Evolutionary conservation across 2,113 vertebrate species (phyloP), one percentile per base, ranked within the genome.

Genomic region (Phrynosoma blainvillii): DNA sequence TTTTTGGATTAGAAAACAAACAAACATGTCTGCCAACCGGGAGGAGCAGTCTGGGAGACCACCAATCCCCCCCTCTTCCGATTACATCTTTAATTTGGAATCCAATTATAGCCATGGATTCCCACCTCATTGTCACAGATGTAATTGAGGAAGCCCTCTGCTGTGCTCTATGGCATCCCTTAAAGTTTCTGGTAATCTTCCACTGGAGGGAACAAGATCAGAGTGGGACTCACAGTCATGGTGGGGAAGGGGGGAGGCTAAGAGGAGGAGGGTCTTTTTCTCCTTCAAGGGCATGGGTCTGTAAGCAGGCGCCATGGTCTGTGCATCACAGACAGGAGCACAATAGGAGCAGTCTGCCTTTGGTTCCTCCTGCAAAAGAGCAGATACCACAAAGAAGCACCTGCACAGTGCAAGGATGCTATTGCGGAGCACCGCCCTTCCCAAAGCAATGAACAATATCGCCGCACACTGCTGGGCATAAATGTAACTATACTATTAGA

Each of bases 371-470:
- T 86, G 23, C 74, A 89, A 92, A 92, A 93, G 77, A 84, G 8
- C 16, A 62, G 91, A 88, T 84, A 85, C 5, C 77, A 2, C 1
- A 87, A 87, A 78, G 92, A 84, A 86, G 92, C 94, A 95, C 87
- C 95, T 96, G 96, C 95, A 93, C 94, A 94, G 94, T 23, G 5
- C 91, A 80, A 71, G 89, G 94, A 80, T 89, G 54, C 87, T 90
- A 89, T 93, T 90, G 25, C 91, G 94, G 93, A 83, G 94, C 83
- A 89, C 79, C 93, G 85, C 93, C 84, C 90, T 93, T 95, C 90
- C 90, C 81, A 94, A 92, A 92, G 92, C 84, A 93, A 94, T 95
- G 94, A 91, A 86, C 93, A 94, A 94, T 92, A 71, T 95, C 92
- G 93, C 36, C 94, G 94, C 93, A 92, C 91, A 85, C 40, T n/a